Conservation (phyloP, 1,140 invertebrate genomes). For the Dendrolimus kikuchii region DNA sequence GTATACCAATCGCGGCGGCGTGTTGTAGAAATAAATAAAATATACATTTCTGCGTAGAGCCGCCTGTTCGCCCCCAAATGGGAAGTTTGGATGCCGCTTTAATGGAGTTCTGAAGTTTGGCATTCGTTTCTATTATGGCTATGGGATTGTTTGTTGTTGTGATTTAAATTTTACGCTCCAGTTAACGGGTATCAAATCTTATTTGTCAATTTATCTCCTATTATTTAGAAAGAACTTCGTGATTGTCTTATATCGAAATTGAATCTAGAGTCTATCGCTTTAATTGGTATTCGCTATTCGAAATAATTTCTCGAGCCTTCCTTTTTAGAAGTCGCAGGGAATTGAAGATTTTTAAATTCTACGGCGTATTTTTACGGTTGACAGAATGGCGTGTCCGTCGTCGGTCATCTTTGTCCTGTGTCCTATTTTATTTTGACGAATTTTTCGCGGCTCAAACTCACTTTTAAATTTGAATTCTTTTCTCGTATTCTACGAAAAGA, state of each 20-base stretch:
- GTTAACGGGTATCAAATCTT: conserved; percentile 44
- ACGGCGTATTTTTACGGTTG: conserved; percentile 8
- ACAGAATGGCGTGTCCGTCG: conserved; percentile 28
- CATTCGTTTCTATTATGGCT: conserved; percentile 56
- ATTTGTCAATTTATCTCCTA: conserved; percentile 36
- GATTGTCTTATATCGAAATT: conserved; percentile 4
- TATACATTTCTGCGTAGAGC: conserved; percentile 48
- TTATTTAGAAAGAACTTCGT: conserved; percentile 15
- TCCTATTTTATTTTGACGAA: conserved; percentile 53
- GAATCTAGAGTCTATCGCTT: conserved; percentile 1
- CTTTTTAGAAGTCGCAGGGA: not conserved
- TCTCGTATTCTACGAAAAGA: conserved; percentile 66
- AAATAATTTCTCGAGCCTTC: not conserved
- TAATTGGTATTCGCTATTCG: not conserved
- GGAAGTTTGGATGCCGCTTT: conserved; percentile 50
- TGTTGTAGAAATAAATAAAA: conserved; percentile 62
- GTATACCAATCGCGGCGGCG: conserved; percentile 47
- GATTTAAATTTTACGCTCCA: conserved; percentile 56
- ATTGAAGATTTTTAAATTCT: not conserved
- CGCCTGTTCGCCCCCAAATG: conserved; percentile 40
- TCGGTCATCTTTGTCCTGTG: conserved; percentile 41
- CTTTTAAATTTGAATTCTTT: conserved; percentile 68
- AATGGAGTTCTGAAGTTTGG: conserved; percentile 57
- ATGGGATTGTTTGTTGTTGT: conserved; percentile 52
- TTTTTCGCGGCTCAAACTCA: conserved; percentile 47